Percentiles rank a stretch among this genome's conserved stretches.
These are phyloP conservation scores for Haplochromis burtoni DNA, from an alignment of 2,113 vertebrate species.

Conservation along the genomic window DNA sequence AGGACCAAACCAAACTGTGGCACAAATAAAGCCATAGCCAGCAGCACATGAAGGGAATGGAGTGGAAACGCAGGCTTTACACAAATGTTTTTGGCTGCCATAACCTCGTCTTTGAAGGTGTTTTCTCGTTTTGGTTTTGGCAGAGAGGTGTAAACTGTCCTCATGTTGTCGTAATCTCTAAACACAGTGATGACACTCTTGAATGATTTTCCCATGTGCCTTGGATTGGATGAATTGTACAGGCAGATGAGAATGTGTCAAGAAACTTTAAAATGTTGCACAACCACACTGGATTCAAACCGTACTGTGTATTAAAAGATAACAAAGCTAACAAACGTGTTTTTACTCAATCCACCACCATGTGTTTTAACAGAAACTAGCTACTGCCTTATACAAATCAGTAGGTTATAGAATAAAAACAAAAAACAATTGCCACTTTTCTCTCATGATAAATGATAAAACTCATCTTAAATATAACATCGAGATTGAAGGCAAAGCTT, in stretches of 20 bases:
- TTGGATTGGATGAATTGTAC: constrained; percentile 69
- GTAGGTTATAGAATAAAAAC: constrained; percentile 23
- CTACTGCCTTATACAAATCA: constrained; percentile 44
- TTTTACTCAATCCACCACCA: constrained; percentile 1
- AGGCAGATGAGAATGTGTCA: constrained; percentile 58
- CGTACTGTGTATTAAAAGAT: constrained; percentile 6
- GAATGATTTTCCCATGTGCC: constrained; percentile 78
- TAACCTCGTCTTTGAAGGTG: background rate
- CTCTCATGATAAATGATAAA: constrained; percentile 4
- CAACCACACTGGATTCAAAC: constrained; percentile 40
- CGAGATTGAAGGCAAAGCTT: background rate
- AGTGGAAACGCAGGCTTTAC: constrained; percentile 48
- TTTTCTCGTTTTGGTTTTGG: background rate
- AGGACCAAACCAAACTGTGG: constrained; percentile 77
- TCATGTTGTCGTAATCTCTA: constrained; percentile 24
- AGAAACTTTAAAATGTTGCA: constrained; percentile 40
- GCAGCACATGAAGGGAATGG: constrained; percentile 66
- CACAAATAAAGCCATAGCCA: constrained; percentile 78
- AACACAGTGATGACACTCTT: constrained; percentile 54
- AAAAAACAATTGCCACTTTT: background rate
- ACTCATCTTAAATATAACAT: background rate
- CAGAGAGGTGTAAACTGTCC: constrained; percentile 14
- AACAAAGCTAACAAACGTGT: background rate
- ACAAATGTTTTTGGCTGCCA: constrained; percentile 1
- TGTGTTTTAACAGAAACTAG: constrained; percentile 44